phyloP scores from a whole-genome alignment of 2,888 invertebrate genomes.

The Xestia rhomboidea region DNA sequence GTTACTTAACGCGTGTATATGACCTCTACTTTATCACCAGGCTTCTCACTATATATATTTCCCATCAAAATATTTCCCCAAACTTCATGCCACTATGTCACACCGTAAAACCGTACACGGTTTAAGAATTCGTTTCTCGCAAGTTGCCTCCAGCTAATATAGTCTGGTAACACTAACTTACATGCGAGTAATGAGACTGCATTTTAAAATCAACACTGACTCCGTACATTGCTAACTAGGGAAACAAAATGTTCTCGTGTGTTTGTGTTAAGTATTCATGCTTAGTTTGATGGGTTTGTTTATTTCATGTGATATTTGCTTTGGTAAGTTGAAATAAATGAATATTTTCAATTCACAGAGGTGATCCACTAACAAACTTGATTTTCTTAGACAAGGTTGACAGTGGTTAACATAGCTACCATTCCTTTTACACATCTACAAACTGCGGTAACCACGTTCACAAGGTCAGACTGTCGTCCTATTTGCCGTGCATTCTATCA shows the following conservation, averaged over 20 bases:
- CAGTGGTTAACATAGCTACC: background rate
- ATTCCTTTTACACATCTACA: background rate
- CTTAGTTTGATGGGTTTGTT: constrained; percentile 20
- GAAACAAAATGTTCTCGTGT: constrained; percentile 39
- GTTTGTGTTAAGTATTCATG: constrained; percentile 30
- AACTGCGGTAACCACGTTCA: background rate
- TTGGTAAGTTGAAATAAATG: background rate
- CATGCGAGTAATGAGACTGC: constrained; percentile 65
- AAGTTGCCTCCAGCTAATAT: constrained; percentile 65
- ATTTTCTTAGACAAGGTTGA: background rate
- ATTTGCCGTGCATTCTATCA: background rate
- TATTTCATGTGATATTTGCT: background rate
- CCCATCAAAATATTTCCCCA: background rate
- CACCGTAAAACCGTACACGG: constrained; percentile 46
- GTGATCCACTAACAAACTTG: background rate
- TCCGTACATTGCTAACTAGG: constrained; percentile 19
- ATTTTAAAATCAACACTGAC: constrained; percentile 64
- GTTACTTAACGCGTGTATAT: background rate
- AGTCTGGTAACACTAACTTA: constrained; percentile 66
- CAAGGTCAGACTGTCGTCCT: background rate
- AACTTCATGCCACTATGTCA: constrained; percentile 37
- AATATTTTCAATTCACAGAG: background rate
- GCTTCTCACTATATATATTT: background rate
- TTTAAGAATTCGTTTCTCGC: constrained; percentile 69
- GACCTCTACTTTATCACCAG: background rate